phyloP scores from a whole-genome alignment of 1,140 invertebrate genomes.

The Cryptotermes secundus region DNA sequence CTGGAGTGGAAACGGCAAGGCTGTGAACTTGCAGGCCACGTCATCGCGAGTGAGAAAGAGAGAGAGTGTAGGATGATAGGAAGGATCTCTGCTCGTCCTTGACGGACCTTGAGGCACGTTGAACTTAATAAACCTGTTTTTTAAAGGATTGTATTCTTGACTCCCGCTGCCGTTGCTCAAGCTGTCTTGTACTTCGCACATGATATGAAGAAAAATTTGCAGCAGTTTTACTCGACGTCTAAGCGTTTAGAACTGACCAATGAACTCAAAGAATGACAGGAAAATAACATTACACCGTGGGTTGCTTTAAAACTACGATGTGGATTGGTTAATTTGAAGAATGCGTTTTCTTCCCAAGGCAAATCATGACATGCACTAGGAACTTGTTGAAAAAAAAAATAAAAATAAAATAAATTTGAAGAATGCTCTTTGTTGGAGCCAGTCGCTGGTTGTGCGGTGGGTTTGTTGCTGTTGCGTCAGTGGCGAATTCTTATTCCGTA shows the following conservation, averaged over 20 bases:
- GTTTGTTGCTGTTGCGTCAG: background rate
- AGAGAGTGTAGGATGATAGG: background rate
- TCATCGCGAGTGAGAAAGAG: background rate
- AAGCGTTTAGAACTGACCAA: background rate
- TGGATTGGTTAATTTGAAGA: background rate
- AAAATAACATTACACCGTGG: background rate
- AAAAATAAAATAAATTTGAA: too few relatives aligned
- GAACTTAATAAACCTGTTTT: conserved; percentile 28
- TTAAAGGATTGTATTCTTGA: background rate
- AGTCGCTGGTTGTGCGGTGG: background rate
- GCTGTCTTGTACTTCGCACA: background rate
- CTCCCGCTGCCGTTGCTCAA: background rate
- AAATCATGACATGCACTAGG: background rate
- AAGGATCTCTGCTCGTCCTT: conserved; percentile 25
- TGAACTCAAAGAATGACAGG: background rate
- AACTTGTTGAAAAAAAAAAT: background rate
- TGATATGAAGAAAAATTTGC: background rate
- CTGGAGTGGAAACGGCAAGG: background rate
- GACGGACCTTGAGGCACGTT: conserved; percentile 29
- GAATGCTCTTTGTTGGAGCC: background rate
- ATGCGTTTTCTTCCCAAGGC: background rate
- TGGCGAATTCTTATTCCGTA: background rate
- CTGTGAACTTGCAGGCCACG: conserved; percentile 8
- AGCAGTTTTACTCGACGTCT: background rate
- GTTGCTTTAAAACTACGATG: background rate